Base-by-base conservation (phyloP, 2,113 vertebrate genomes). In the Pao palembangensis region DNA sequence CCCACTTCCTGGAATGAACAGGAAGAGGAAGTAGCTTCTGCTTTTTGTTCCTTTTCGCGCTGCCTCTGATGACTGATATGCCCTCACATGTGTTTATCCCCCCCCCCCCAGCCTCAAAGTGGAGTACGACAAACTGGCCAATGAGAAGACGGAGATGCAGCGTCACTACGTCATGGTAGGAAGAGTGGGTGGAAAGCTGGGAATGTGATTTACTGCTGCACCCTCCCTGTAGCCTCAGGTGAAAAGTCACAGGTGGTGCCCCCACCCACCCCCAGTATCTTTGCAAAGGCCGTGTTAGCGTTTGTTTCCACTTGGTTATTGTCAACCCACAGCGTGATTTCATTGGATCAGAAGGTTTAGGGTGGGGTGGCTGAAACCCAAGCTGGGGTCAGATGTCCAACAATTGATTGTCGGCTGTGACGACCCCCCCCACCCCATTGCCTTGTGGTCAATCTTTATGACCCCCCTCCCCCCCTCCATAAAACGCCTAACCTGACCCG, bases 151-250 rank as follows among this genome's bases (percentile, higher is more conserved):
- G 0, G 95, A 98, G 87, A 98, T 98, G 95, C 95, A 98, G 90
- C 93, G 95, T 69, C 95, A 98, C 89, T 98, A 98, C 59, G 95
- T 97, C 83, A 98, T 98, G 95, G 95, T 98, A 83, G 95, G 94
- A 70, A 43, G 48, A 38, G 31, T 18, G 31, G 7, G 49, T 23
- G 31, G 48, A 28, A 60, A 70, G 21, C 57, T 19, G 6, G 55
- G 58, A 55, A n/a, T 65, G n/a, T 67, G 61, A 76, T 75, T 78
- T 74, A 74, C 12, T 10, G 47, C 20, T 2, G 5, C 55, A 34
- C 42, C 75, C 81, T 71, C 73, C 77, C 48, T 76, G 78, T 79
- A 64, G 83, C 81, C 82, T 67, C 68, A 81, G 71, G 78, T 84
- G 69, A 85, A 57, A 58, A 71, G 61, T 64, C 73, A 63, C 83